Evolutionary conservation across 2,888 invertebrate genomes (phyloP), one percentile per base, ranked within the genome.

Genomic region (Cryptocephalus primarius): DNA sequence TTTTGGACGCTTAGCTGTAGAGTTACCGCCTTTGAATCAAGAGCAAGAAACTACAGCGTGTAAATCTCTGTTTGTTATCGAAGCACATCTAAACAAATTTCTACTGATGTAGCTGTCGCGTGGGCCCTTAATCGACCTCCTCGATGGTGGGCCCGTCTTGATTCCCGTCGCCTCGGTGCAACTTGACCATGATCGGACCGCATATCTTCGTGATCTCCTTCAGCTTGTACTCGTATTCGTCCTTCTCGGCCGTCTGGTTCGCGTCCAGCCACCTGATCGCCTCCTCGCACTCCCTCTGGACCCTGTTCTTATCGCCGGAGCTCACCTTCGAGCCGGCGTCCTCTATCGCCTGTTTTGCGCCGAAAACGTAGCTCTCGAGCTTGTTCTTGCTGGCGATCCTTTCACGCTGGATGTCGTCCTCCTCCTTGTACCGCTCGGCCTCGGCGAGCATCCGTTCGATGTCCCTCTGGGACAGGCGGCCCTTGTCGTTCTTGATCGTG

Each of bases 401-500:
- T 55, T 84, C 79, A 9, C 79, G 72, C 56, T 84, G 83, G 59
- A 77, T 76, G 48, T 82, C 80, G 59, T 87, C 86, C 59, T 85
- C 85, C 36, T 80, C 83, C 47, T 59, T 62, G 68, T 83, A 88
- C 41, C 70, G 72, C 60, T 87, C 86, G 0, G 87, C 86, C 53
- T 88, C 86, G 1, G 75, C 69, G 22, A 88, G 69, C 87, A 87
- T 88, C 49, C 82, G 75, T 52, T 90, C 87, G 51, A 90, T 89
- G 59, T 90, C 89, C 4, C 81, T 80, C 63, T 88, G 84, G 12
- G 86, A 85, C 43, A 90, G 72, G 8, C 89, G 75, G 0, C 88
- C 88, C 61, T 83, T 86, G 71, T 89, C 87, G 70, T 89, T 89
- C 64, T 84, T 85, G 52, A 89, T 90, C 40, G 83, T 83, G 51